A percentile compares a stretch with the other conserved stretches of the same genome.
phyloP scores from a whole-genome alignment of 2,797 vertebrate genomes.

The Masticophis lateralis region DNA sequence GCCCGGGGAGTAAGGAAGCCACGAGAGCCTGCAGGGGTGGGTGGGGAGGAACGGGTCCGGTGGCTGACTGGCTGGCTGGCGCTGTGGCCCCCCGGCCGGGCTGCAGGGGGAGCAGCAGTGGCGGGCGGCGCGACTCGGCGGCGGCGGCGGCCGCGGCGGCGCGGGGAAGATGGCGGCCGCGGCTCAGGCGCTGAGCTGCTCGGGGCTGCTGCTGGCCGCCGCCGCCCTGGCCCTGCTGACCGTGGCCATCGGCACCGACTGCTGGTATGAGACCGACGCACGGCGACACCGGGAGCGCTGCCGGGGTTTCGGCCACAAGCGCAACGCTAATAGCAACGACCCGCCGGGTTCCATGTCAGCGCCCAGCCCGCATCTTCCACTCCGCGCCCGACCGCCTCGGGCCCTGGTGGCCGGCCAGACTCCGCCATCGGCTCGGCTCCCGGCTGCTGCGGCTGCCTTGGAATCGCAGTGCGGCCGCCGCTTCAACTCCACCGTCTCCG shows the following conservation, averaged over 20 bases:
- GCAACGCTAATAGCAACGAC: slow-evolving; percentile 72
- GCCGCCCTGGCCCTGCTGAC: slow-evolving; percentile 84
- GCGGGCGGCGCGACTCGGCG: slow-evolving; percentile 19
- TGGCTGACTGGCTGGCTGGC: background rate
- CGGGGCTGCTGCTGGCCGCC: slow-evolving; percentile 85
- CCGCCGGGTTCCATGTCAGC: slow-evolving; percentile 87
- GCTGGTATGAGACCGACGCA: slow-evolving; percentile 93
- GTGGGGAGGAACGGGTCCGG: background rate
- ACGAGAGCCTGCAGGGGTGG: background rate
- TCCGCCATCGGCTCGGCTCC: background rate
- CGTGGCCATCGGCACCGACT: slow-evolving; percentile 90
- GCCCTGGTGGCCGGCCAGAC: slow-evolving; percentile 47
- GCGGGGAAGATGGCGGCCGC: slow-evolving; percentile 83
- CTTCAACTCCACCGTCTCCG: slow-evolving; percentile 88
- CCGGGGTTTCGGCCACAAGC: slow-evolving; percentile 87
- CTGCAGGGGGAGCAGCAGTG: slow-evolving; percentile 19
- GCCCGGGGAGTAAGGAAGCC: background rate
- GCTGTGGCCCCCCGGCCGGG: background rate
- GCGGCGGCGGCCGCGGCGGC: slow-evolving; percentile 52
- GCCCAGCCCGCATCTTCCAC: slow-evolving; percentile 85
- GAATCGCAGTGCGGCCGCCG: slow-evolving; percentile 87
- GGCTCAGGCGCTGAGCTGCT: slow-evolving; percentile 88
- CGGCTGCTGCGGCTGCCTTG: slow-evolving; percentile 68
- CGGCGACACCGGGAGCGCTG: slow-evolving; percentile 86
- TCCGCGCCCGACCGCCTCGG: slow-evolving; percentile 79